Evolutionary conservation across 1,140 invertebrate species (phyloP).

Genomic region (Pachypsylla venusta): DNA sequence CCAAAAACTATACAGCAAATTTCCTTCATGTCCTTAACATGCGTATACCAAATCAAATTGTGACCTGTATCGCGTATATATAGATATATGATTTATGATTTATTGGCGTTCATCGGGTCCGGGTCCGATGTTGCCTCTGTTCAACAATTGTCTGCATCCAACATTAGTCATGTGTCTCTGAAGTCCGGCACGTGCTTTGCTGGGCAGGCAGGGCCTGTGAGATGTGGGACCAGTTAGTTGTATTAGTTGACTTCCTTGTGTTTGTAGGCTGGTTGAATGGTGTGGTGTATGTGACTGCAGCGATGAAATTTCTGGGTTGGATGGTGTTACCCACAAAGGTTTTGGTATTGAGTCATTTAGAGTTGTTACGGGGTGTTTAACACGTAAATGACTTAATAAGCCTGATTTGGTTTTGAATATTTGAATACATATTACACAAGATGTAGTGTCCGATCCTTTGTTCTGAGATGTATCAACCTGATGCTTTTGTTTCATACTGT

Average conservation of each 20-base stretch:
- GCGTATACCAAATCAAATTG: no score
- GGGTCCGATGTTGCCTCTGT: background rate
- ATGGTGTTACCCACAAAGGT: background rate
- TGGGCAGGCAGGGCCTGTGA: no score
- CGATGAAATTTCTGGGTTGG: background rate
- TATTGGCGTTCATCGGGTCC: background rate
- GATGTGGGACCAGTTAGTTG: background rate
- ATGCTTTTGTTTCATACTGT: no score
- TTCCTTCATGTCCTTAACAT: no score
- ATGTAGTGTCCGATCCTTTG: background rate
- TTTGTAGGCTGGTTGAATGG: background rate
- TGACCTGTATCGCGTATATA: no score
- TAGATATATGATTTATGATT: no score
- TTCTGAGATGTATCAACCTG: no score
- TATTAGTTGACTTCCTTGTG: background rate
- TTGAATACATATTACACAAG: background rate
- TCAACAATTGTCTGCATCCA: background rate
- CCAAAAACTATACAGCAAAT: no score
- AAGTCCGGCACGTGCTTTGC: background rate
- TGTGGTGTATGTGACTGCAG: background rate
- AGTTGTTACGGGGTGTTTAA: background rate
- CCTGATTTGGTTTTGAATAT: background rate
- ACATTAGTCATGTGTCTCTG: background rate
- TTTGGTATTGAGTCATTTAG: background rate
- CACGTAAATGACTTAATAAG: background rate